A percentile compares a stretch with the other conserved stretches of the same genome.
Evolutionary conservation across 2,888 invertebrate species (phyloP).

Genomic region (Hermodice carunculata): DNA sequence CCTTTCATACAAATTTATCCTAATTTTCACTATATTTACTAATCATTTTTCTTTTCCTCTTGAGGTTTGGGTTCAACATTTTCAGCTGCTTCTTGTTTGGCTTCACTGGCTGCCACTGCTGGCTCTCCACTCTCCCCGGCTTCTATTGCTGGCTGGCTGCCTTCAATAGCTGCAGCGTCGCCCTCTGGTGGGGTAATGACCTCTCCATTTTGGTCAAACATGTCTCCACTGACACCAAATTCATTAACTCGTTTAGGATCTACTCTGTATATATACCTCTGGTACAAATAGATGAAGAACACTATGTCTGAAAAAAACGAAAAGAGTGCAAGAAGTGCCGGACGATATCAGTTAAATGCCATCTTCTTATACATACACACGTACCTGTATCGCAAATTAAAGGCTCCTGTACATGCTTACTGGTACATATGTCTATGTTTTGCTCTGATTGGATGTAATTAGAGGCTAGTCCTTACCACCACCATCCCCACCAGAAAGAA

Average conservation of each 20-base stretch:
- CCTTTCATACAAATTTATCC: too few relatives aligned
- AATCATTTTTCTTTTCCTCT: constrained; percentile 24
- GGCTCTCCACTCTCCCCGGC: background rate
- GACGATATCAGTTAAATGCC: too few relatives aligned
- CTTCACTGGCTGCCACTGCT: background rate
- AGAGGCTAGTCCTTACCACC: too few relatives aligned
- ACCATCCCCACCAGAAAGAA: too few relatives aligned
- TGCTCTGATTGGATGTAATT: too few relatives aligned
- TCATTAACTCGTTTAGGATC: constrained; percentile 96
- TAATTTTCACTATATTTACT: constrained; percentile 15
- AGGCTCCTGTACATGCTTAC: too few relatives aligned
- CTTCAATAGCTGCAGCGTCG: background rate
- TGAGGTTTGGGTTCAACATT: constrained; percentile 9
- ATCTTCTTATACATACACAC: too few relatives aligned
- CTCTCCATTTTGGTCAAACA: constrained; percentile 74
- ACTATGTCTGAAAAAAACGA: constrained; percentile 84
- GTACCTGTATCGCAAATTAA: too few relatives aligned
- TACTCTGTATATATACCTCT: constrained; percentile 90
- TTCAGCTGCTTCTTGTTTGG: background rate
- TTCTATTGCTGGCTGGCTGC: background rate
- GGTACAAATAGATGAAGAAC: constrained; percentile 98
- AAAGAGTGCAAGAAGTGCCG: too few relatives aligned
- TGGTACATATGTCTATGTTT: too few relatives aligned
- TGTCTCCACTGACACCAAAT: constrained; percentile 97
- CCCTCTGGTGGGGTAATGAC: background rate